Evolutionary conservation across 2,888 invertebrate species (phyloP).

Genomic region (Hemistola chrysoprasaria): DNA sequence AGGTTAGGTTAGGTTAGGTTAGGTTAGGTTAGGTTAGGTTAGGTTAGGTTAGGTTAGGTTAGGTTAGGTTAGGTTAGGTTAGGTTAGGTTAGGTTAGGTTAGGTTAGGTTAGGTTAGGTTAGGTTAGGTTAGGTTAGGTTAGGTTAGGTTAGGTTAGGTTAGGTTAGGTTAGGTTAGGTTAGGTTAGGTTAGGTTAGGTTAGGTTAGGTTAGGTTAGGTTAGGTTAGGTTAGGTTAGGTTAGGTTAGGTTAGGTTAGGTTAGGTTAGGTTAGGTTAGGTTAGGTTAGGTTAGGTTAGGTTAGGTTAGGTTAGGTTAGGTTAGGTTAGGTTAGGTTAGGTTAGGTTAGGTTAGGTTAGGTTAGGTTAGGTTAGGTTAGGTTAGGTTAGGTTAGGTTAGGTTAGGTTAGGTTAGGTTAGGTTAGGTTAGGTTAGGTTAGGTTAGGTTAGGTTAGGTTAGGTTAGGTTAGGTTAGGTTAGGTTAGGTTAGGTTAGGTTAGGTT

Average conservation of each 20-base stretch:
- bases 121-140: no score
- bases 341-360: slow-evolving; percentile 6
- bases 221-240: no score
- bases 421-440: slow-evolving; percentile 1
- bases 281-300: slow-evolving; percentile 8
- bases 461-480: no score
- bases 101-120: slow-evolving; percentile 1
- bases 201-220: slow-evolving; percentile 1
- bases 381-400: slow-evolving; percentile 9
- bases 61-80: slow-evolving; percentile 1
- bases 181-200: slow-evolving; percentile 2
- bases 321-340: slow-evolving; percentile 13
- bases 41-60: slow-evolving; percentile 7
- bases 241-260: no score
- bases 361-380: slow-evolving; percentile 12
- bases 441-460: slow-evolving; percentile 2
- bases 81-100: slow-evolving; percentile 3
- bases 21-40: slow-evolving; percentile 11
- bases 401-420: slow-evolving; percentile 20
- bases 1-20: slow-evolving; percentile 11
- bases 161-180: slow-evolving; percentile 7
- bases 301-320: slow-evolving; percentile 13
- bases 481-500: no score
- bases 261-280: no score
- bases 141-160: slow-evolving; percentile 1